These are phyloP conservation scores for Nipponacmea schrenckii DNA, from an alignment of 2,888 invertebrate species.

Conservation along the genomic window DNA sequence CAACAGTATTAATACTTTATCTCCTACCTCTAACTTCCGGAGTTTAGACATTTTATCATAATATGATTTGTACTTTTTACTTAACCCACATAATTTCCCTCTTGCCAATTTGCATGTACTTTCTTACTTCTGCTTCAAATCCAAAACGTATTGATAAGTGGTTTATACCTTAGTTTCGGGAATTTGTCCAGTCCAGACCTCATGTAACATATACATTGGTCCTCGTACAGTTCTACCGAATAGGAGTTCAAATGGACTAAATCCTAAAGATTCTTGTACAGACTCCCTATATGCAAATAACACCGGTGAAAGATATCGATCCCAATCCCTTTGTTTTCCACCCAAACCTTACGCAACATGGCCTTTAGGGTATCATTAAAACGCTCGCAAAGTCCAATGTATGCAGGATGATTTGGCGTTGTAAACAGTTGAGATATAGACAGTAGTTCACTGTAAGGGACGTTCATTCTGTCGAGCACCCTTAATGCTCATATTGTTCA, in stretches of 20 bases:
- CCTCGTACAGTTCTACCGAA: constrained; percentile 25
- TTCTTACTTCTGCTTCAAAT: constrained; percentile 22
- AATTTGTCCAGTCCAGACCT: constrained; percentile 20
- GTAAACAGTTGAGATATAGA: constrained; percentile 25
- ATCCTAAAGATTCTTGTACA: constrained; percentile 12
- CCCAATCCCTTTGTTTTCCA: constrained; percentile 36
- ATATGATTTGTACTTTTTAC: constrained; percentile 12
- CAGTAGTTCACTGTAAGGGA: constrained; percentile 15
- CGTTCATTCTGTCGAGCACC: too few species aligned
- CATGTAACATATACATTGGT: constrained; percentile 17
- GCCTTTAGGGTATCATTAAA: constrained; percentile 26
- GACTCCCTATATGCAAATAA: constrained; percentile 20
- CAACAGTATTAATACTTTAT: constrained; percentile 24
- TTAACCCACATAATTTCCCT: too few species aligned
- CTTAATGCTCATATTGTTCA: too few species aligned
- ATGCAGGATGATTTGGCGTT: constrained; percentile 35
- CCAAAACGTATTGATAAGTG: constrained; percentile 36
- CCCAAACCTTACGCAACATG: constrained; percentile 34
- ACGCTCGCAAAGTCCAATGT: constrained; percentile 31
- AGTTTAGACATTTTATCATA: constrained; percentile 18
- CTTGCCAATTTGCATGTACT: constrained; percentile 13
- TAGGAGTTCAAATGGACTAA: constrained; percentile 36
- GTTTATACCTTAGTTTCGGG: constrained; percentile 20
- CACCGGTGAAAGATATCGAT: constrained; percentile 29
- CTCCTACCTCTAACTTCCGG: constrained; percentile 14